Conservation (phyloP, 2,888 invertebrate species). For the Invenusta paracnida region DNA sequence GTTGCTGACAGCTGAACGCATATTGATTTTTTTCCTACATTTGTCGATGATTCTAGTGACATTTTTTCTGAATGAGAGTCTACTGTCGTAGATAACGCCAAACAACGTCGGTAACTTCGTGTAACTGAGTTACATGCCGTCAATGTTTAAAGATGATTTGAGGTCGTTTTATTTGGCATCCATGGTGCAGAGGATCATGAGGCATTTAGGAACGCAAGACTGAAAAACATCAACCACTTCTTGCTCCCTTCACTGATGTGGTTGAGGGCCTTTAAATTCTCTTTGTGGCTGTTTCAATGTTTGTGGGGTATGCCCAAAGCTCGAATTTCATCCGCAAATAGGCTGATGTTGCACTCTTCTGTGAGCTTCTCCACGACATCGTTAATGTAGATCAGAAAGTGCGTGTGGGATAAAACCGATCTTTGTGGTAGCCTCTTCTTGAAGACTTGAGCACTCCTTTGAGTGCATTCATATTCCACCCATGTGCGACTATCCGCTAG, state of each 20-base stretch:
- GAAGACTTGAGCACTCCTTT: no score
- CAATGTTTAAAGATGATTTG: not conserved
- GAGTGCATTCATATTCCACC: no score
- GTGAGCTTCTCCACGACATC: no score
- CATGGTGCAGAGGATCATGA: not conserved
- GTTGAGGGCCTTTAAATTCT: not conserved
- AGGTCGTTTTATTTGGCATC: not conserved
- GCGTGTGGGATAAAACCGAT: no score
- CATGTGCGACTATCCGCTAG: no score
- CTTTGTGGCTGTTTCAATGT: no score
- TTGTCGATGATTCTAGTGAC: not conserved
- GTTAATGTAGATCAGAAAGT: no score
- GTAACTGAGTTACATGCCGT: not conserved
- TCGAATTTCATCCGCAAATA: no score
- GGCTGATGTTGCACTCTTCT: no score
- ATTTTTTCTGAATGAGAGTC: not conserved
- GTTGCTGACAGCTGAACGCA: not conserved
- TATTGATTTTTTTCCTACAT: not conserved
- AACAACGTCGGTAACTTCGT: not conserved
- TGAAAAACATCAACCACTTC: not conserved
- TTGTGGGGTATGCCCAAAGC: no score
- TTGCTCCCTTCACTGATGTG: not conserved
- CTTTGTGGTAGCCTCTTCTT: no score
- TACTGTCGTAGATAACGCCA: not conserved
- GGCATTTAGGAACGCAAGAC: not conserved